A percentile compares a stretch with the other conserved stretches of the same genome.
Conservation (phyloP, 2,797 vertebrate species). For the Mycteria americana region DNA sequence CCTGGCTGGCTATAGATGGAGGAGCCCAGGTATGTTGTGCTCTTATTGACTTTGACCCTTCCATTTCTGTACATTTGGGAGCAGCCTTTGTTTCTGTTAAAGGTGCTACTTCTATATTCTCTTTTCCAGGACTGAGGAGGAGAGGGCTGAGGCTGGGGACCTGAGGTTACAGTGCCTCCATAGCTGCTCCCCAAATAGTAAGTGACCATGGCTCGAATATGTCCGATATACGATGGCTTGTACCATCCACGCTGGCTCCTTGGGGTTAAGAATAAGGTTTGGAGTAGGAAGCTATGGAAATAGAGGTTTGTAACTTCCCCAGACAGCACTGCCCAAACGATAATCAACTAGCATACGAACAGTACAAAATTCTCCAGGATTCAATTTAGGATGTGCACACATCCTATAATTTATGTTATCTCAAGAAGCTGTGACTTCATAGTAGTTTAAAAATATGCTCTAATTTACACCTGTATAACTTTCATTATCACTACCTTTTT, state of each 20-base stretch:
- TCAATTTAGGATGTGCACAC: conserved; percentile 26
- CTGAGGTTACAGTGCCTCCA: conserved; percentile 74
- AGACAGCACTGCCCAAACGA: background rate
- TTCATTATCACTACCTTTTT: conserved; percentile 58
- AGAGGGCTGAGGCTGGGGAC: conserved; percentile 73
- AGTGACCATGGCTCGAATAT: conserved; percentile 59
- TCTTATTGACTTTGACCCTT: background rate
- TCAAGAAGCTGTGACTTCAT: conserved; percentile 51
- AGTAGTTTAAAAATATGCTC: conserved; percentile 56
- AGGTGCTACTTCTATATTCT: conserved; percentile 68
- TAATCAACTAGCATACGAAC: background rate
- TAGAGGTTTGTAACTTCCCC: background rate
- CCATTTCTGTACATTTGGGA: conserved; percentile 12
- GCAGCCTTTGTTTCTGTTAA: conserved; percentile 49
- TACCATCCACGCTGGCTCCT: background rate
- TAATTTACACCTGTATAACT: conserved; percentile 62
- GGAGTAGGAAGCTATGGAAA: conserved; percentile 14
- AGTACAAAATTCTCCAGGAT: background rate
- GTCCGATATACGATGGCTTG: conserved; percentile 12
- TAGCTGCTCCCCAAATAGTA: conserved; percentile 75
- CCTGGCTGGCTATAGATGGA: conserved; percentile 40
- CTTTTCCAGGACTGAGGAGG: conserved; percentile 75
- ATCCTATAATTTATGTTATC: conserved; percentile 49
- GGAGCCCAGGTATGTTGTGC: conserved; percentile 40
- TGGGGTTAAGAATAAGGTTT: background rate